Base-by-base conservation (phyloP, 1,140 invertebrate genomes). In the Brachionus sp. region DNA sequence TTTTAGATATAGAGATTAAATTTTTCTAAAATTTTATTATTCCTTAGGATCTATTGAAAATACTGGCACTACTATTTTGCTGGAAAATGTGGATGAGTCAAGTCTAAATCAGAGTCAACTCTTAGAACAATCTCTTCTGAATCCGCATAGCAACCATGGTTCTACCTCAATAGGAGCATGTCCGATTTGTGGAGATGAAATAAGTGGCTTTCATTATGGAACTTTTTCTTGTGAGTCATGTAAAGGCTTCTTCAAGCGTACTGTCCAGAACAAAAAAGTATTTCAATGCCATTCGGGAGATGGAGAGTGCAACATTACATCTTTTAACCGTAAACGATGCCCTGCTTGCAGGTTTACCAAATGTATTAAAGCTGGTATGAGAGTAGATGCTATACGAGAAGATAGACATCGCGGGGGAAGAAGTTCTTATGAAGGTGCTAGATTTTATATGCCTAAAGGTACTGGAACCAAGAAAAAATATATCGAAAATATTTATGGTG, bases 191-290 rank as follows among this genome's bases (percentile, higher is more conserved):
- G 95, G 95, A 0, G 95, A 97, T 88, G 95, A 95, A 88, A 96
- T 96, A 85, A 6, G 85, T 88, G 88, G 88, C 84, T 89, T 88
- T 83, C 88, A 89, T 83, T 89, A 89, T 86, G 88, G 88, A 10
- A 97, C 98, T 85, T 97, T 97, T 88, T 96, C 95, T 10, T 98
- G 96, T 90, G 96, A 98, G 87, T 96, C 94, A 10, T 98, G 91
- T 85, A 98, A 98, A 90, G 96, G 96, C 3, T 98, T 98, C 89
- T 98, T 98, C 90, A 98, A 98, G 89, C 91, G 96, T 84, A 98
- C 95, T 53, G 96, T 98, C 4, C 96, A 98, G 90, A 98, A 98
- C 88, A 92, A 96, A 75, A 97, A 98, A 89, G 95, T 95, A 87
- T 98, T 98, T 89, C 93, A 95, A 84, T 98, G 96, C 88, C 91